Base-by-base conservation (phyloP, 2,888 invertebrate genomes). In the Machimus atricapillus region DNA sequence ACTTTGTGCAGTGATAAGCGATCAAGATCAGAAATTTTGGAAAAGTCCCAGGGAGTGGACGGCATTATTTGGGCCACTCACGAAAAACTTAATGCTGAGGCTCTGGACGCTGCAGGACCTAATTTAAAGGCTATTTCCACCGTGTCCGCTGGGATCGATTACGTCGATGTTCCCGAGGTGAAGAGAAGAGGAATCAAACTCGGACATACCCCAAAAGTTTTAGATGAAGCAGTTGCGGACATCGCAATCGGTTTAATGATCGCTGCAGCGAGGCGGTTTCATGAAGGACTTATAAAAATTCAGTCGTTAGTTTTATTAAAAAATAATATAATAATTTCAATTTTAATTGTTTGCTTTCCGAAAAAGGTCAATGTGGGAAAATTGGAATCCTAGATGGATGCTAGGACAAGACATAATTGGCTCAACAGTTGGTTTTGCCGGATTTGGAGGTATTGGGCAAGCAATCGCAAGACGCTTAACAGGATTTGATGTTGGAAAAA, bases 91-190 rank as follows among this genome's bases (percentile, higher is more conserved):
- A 90, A 92, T 88, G 91, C 90, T 6, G 92, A 92, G 88, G 90
- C 90, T 0, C 79, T 93, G 73, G 90, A 92, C 89, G 91, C 90
- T 0, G 92, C 91, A 7, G 93, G 97, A 5, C 93, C 95, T 0
- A 94, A 94, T 83, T 91, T 98, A 85, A 96, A 96, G 92, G 95
- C 95, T 0, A 94, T 98, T 4, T 95, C 96, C 0, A 95, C 97
- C 0, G 96, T 97, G 95, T 97, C 98, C 0, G 97, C 97, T 0
- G 98, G 98, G 12, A 94, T 95, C 88, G 97, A 98, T 91, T 96
- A 97, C 89, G 94, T 98, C 19, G 97, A 98, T 90, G 89, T 96
- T 0, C 92, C 93, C 0, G 97, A 95, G 90, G 92, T 98, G 52
- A 95, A 95, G 91, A 93, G 93, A 86, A 94, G 96, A 73, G 95